Percentiles rank a stretch among this genome's conserved stretches.
These are phyloP conservation scores for Carposina sasakii DNA, from an alignment of 1,140 invertebrate species.

Conservation along the genomic window DNA sequence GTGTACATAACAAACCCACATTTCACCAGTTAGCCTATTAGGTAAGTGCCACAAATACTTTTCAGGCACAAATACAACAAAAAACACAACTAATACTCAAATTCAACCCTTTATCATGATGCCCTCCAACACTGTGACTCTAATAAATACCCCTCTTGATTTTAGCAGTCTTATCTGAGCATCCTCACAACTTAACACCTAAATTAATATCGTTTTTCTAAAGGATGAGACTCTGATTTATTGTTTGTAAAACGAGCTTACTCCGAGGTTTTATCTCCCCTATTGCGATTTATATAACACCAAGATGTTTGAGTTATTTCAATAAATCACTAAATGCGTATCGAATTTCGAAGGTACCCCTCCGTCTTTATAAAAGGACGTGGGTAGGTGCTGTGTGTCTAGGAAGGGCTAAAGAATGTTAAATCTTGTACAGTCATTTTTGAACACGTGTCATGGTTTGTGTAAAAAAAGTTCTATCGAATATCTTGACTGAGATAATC, in stretches of 20 bases:
- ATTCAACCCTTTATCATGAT: no score
- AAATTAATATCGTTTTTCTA: constrained; percentile 49
- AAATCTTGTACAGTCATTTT: constrained; percentile 45
- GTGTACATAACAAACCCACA: no score
- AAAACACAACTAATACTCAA: no score
- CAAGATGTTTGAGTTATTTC: constrained; percentile 60
- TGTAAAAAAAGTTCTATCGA: no score
- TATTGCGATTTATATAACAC: constrained; percentile 56
- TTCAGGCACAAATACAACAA: no score
- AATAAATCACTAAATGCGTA: constrained; percentile 65
- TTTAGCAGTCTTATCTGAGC: constrained; percentile 19
- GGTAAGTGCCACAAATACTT: no score
- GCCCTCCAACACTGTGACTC: no score
- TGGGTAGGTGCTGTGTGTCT: constrained; percentile 13
- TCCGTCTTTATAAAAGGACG: constrained; percentile 31
- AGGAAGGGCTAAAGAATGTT: constrained; percentile 45
- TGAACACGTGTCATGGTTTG: constrained; percentile 48
- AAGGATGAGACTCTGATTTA: constrained; percentile 57
- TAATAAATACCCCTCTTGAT: no score
- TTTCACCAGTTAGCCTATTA: no score
- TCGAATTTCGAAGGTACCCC: constrained; percentile 59
- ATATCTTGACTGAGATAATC: no score
- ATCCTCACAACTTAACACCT: constrained; percentile 44
- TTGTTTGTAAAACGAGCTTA: constrained; percentile 53
- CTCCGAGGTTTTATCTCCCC: constrained; percentile 45